These are phyloP conservation scores for Sylvilagus bachmani DNA, from an alignment of 2,113 vertebrate genomes.

Conservation along the genomic window DNA sequence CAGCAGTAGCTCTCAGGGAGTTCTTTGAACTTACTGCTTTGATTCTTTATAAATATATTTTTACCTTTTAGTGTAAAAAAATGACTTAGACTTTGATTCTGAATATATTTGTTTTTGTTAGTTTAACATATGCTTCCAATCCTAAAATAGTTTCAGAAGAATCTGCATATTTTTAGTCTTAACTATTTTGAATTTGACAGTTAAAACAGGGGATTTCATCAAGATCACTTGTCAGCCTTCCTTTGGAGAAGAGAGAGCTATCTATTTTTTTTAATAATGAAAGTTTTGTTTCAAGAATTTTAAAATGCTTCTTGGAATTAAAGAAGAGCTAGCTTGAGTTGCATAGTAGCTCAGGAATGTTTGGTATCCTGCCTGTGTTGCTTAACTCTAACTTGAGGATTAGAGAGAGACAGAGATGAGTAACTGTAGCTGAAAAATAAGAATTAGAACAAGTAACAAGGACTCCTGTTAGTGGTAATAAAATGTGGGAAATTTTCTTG, in stretches of 20 bases:
- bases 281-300: conserved; percentile 13
- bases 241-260: not conserved
- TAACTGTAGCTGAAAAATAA: not conserved
- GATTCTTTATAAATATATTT: not conserved
- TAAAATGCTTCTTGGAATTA: not conserved
- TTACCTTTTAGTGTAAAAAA: conserved; percentile 1
- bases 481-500: conserved; percentile 39
- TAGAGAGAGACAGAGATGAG: not conserved
- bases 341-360: not conserved
- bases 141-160: conserved; percentile 33
- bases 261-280: not conserved
- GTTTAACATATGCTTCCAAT: conserved; percentile 1
- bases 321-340: not conserved
- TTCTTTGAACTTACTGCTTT: not conserved
- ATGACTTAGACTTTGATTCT: not conserved
- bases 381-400: not conserved
- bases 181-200: not conserved
- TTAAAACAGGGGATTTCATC: conserved; percentile 13
- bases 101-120: conserved; percentile 35
- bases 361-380: not conserved
- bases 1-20: not conserved
- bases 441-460: not conserved
- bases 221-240: not conserved
- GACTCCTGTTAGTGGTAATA: conserved; percentile 26
- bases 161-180: conserved; percentile 24